phyloP scores from a whole-genome alignment of 2,113 vertebrate genomes.

The Procavia capensis region DNA sequence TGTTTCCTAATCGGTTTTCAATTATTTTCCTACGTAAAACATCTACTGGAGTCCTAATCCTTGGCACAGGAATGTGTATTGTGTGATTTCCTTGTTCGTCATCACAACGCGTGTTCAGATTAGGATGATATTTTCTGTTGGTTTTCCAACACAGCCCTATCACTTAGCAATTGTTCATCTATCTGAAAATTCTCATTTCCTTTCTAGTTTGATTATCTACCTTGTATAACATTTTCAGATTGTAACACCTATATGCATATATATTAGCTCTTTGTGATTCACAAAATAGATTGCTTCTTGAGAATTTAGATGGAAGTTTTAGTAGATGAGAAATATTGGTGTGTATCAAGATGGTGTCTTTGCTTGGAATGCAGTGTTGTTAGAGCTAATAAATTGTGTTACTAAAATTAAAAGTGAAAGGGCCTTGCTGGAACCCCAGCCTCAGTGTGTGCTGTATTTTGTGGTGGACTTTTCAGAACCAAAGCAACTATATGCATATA shows the following conservation, averaged over 20 bases:
- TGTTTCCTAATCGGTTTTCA: not conserved
- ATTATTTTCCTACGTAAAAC: not conserved
- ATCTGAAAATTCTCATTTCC: not conserved
- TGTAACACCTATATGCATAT: not conserved
- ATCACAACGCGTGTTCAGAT: not conserved
- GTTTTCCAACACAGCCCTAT: not conserved
- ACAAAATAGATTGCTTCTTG: not conserved
- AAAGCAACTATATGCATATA: not conserved
- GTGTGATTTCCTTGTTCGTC: not conserved
- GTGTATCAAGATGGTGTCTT: not conserved
- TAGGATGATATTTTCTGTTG: not conserved
- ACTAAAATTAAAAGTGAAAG: slow-evolving; percentile 17
- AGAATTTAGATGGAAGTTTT: not conserved
- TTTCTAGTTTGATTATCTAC: not conserved
- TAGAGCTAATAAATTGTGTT: not conserved
- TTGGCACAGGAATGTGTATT: not conserved
- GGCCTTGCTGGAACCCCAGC: not conserved
- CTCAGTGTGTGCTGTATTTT: not conserved
- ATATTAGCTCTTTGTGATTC: not conserved
- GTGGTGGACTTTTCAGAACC: not conserved
- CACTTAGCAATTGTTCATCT: not conserved
- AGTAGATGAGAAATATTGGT: not conserved
- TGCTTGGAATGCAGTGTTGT: not conserved
- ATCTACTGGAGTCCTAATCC: not conserved
- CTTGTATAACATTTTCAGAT: not conserved